Conservation (phyloP, 2,797 vertebrate genomes). For the Hyperoplus immaculatus region DNA sequence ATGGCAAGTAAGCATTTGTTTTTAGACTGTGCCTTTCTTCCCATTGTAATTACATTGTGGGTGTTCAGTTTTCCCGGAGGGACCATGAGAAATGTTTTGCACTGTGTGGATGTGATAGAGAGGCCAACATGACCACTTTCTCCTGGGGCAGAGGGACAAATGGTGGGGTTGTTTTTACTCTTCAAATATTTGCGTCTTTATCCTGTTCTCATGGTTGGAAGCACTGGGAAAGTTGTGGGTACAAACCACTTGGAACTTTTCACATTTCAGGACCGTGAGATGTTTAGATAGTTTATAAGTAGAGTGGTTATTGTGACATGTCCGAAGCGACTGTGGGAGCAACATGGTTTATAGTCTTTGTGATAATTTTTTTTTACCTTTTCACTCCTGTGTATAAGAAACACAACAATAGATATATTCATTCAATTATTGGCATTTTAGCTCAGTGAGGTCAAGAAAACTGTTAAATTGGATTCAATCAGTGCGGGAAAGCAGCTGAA, state of each 20-base stretch:
- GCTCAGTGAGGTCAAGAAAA: constrained; percentile 61
- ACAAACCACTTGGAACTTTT: constrained; percentile 22
- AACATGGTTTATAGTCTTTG: constrained; percentile 1
- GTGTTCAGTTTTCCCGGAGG: constrained; percentile 42
- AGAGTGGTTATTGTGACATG: constrained; percentile 9
- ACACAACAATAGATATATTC: constrained; percentile 32
- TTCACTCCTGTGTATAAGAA: constrained; percentile 28
- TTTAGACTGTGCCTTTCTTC: constrained; percentile 29
- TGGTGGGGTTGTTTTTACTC: constrained; percentile 32
- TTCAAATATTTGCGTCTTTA: constrained; percentile 32
- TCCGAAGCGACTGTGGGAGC: constrained; percentile 8
- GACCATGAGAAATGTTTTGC: constrained; percentile 53
- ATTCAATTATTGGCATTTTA: constrained; percentile 67
- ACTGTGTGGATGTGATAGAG: constrained; percentile 33
- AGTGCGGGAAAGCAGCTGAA: constrained; percentile 52
- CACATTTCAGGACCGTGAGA: constrained; percentile 6
- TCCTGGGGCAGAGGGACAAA: constrained; percentile 29
- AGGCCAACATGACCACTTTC: constrained; percentile 50
- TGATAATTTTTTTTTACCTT: constrained; percentile 4
- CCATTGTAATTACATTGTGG: constrained; percentile 51
- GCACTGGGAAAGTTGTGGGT: constrained; percentile 29
- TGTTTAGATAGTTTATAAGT: constrained; percentile 2
- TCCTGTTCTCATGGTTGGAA: constrained; percentile 33
- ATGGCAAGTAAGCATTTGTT: constrained; percentile 42
- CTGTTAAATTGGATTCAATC: constrained; percentile 61